Conservation (phyloP, 2,888 invertebrate species). For the Acanthosepion esculentum region DNA sequence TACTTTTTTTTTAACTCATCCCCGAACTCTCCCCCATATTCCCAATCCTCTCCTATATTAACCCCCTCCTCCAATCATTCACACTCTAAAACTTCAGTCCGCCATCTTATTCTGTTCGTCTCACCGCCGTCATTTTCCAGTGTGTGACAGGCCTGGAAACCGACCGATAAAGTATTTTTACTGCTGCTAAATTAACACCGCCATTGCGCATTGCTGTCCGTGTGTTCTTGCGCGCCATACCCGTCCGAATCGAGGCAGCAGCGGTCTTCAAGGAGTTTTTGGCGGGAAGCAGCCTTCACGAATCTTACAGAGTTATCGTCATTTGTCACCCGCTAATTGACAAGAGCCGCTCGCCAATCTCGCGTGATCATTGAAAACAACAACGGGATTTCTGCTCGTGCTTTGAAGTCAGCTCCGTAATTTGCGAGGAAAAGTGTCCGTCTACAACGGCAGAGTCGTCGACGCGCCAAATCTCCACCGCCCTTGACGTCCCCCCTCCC, state of each 20-base stretch:
- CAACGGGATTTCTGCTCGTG: slow-evolving; percentile 18
- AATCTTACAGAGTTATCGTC: not conserved
- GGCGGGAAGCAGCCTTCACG: not conserved
- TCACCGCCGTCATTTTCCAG: not conserved
- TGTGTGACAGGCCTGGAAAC: not conserved
- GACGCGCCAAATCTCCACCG: not conserved
- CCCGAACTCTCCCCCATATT: not conserved
- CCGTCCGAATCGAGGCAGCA: not conserved
- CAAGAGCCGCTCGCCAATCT: slow-evolving; percentile 33
- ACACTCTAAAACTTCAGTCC: not conserved
- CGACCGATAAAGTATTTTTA: not conserved
- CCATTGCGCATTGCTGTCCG: not conserved
- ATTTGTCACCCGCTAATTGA: slow-evolving; percentile 33
- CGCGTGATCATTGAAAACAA: slow-evolving; percentile 22
- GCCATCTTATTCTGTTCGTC: not conserved
- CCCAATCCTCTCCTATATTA: not conserved
- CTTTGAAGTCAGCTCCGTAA: slow-evolving; percentile 33
- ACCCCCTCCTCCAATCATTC: not conserved
- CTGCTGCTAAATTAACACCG: not conserved
- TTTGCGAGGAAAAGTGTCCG: not conserved
- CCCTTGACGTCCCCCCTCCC: not conserved
- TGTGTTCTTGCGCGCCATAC: not conserved
- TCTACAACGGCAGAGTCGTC: not conserved
- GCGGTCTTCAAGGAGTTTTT: not conserved
- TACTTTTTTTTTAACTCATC: not conserved